A percentile compares a stretch with the other conserved stretches of the same genome.
Evolutionary conservation across 2,888 invertebrate species (phyloP).

Genomic region (Archips xylosteana): DNA sequence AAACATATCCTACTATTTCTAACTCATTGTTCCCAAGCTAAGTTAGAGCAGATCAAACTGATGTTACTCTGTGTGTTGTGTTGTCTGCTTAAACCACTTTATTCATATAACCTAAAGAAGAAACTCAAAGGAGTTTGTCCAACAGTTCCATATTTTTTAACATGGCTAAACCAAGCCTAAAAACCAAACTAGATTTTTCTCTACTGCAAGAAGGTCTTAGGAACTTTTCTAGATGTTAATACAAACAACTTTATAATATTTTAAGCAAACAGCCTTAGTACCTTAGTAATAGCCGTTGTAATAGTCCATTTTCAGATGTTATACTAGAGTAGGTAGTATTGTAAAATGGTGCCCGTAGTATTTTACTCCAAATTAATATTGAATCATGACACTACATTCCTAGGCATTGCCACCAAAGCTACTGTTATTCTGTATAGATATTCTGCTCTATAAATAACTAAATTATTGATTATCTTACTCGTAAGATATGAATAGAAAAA

Average conservation of each 20-base stretch:
- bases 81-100: no score
- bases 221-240: no score
- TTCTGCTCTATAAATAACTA: constrained; percentile 24
- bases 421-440: constrained; percentile 9
- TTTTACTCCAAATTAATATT: constrained; percentile 5
- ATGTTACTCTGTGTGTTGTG: no score
- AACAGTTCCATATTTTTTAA: no score
- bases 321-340: constrained; percentile 25
- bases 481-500: constrained; percentile 20
- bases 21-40: no score
- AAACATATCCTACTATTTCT: no score
- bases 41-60: no score
- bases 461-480: constrained; percentile 34
- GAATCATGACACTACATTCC: constrained; percentile 36
- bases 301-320: constrained; percentile 23
- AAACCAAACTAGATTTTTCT: no score
- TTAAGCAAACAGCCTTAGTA: constrained; percentile 30
- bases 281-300: constrained; percentile 4
- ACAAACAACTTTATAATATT: neutral
- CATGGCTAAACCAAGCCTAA: no score
- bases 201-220: no score
- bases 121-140: no score
- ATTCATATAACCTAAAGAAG: no score
- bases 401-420: constrained; percentile 20
- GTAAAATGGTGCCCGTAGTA: constrained; percentile 1